Evolutionary conservation across 1,140 invertebrate genomes (phyloP).

Genomic region (Platyura marginata): DNA sequence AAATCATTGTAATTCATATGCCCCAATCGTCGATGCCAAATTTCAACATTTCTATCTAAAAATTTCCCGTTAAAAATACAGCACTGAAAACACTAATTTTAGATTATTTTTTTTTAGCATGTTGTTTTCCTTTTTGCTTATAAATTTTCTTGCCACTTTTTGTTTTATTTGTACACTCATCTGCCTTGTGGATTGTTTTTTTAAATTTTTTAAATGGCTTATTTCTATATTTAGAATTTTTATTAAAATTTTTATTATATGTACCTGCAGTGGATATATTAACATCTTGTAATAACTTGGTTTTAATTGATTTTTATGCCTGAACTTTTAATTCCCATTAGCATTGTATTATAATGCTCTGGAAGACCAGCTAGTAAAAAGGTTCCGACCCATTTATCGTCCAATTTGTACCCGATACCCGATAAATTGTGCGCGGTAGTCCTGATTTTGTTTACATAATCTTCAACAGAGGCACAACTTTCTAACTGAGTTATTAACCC

Average conservation of each 20-base stretch:
- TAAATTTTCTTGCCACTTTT: background rate
- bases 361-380: conserved; percentile 20
- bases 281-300: conserved; percentile 12
- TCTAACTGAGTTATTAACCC: background rate
- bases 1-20: conserved; percentile 6
- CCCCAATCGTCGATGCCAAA: conserved; percentile 7
- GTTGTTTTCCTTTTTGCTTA: background rate
- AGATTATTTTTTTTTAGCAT: no score
- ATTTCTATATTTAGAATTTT: background rate
- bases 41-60: background rate
- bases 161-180: background rate
- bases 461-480: background rate
- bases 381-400: conserved; percentile 15
- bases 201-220: background rate
- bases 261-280: background rate
- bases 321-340: conserved; percentile 18
- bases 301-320: conserved; percentile 15
- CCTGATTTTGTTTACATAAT: conserved; percentile 2
- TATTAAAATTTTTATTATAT: background rate
- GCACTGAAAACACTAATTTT: no score
- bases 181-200: background rate
- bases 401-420: background rate
- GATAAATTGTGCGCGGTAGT: background rate
- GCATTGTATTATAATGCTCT: conserved; percentile 20
- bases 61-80: background rate